Conservation (phyloP, 2,797 vertebrate species). For the Melopsittacus undulatus region DNA sequence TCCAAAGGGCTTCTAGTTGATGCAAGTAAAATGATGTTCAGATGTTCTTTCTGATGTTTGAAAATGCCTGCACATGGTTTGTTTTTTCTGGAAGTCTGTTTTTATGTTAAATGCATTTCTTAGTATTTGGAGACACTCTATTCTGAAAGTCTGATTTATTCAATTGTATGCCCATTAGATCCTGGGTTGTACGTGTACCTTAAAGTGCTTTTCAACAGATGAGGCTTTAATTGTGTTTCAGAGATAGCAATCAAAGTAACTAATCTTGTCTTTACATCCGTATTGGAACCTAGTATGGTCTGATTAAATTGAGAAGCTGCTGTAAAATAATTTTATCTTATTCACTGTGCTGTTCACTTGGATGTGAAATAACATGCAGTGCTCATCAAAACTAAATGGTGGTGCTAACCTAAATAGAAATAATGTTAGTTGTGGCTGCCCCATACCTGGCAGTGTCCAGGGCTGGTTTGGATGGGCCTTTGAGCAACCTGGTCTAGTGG, state of each 20-base stretch:
- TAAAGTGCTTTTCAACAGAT: constrained; percentile 7
- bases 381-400: not conserved
- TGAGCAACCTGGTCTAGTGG: not conserved
- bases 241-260: not conserved
- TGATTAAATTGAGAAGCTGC: constrained; percentile 8
- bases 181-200: not conserved
- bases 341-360: not conserved
- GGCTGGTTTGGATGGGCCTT: not conserved
- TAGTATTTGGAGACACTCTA: not conserved
- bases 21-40: not conserved
- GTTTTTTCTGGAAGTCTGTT: not conserved
- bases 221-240: constrained; percentile 19
- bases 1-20: not conserved
- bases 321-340: constrained; percentile 20
- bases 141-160: not conserved
- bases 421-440: not conserved
- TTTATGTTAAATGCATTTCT: not conserved
- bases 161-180: not conserved
- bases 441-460: not conserved
- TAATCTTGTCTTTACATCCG: not conserved
- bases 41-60: not conserved
- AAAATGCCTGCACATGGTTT: not conserved
- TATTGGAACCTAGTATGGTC: not conserved
- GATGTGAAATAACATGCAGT: not conserved
- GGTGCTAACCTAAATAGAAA: not conserved